Evolutionary conservation across 2,888 invertebrate genomes (phyloP), one percentile per base, ranked within the genome.

Genomic region (Polyommatus icarus): DNA sequence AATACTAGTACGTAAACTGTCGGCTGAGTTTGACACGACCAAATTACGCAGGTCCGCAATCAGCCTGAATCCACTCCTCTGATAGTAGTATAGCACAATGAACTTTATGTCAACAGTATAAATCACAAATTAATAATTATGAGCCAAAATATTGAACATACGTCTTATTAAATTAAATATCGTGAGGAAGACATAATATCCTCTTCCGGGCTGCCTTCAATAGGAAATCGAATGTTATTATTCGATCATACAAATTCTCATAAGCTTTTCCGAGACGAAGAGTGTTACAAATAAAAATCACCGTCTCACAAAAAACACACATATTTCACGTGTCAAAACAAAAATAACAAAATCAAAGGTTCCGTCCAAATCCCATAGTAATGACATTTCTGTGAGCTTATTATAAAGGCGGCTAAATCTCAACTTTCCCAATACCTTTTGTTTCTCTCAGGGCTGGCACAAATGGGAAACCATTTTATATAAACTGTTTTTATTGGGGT

Each of bases 351-450:
- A 73, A 75, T 75, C 50, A 75, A 29, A 24, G 50, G 50, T 54
- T 54, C 75, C 75, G 50, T 15, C 46, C 75, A 75, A 75, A 75
- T 75, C 75, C 75, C 18, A 75, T 75, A 75, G 75, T 75, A 75
- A 50, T 54, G 36, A 72, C 72, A 77, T 72, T 71, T 77, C 72
- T 57, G 40, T 71, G 57, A 71, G 40, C 40, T 77, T 77, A 46
- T 57, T 40, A 77, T 73, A 40, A 40, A 73, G 57, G 71, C 36
- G 36, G 36, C 40, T 40, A 77, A 77, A 77, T 77, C 77, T 77
- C 73, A 72, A 54, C 72, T 73, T 71, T 72, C 57, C 72, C 76
- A 78, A 78, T 77, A 78, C 78, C 76, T 79, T 79, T 77, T 77
- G 79, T 78, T 50, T 29, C 71, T 77, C 40, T 20, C 67, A 20